Evolutionary conservation across 2,113 vertebrate genomes (phyloP).

Genomic region (Cyanoderma ruficeps): DNA sequence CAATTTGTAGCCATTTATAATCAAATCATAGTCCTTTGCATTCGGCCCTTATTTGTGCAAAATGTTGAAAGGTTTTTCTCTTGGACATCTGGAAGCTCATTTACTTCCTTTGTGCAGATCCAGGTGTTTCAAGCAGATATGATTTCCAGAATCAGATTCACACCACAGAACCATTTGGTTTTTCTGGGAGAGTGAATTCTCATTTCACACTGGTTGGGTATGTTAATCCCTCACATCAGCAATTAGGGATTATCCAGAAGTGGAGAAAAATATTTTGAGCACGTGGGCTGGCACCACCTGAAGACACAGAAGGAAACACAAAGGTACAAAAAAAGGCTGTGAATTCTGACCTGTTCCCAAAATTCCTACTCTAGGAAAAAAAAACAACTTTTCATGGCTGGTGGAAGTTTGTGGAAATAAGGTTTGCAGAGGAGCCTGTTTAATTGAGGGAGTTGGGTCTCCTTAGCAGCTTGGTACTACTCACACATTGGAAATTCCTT

Average conservation of each 20-base stretch:
- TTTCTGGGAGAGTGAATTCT: neutral
- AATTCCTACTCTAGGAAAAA: neutral
- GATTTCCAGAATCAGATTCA: neutral
- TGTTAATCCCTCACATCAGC: neutral
- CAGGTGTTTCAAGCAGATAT: neutral
- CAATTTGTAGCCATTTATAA: neutral
- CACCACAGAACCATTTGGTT: neutral
- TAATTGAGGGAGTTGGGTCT: neutral
- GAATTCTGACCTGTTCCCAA: neutral
- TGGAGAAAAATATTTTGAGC: neutral
- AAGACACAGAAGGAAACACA: neutral
- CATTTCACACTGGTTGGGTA: neutral
- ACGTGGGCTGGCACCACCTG: fast-evolving
- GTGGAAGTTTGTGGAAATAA: neutral
- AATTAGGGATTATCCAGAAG: neutral
- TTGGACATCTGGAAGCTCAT: neutral
- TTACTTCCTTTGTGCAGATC: neutral
- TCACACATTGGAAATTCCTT: neutral
- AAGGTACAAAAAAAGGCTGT: neutral
- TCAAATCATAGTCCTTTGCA: neutral
- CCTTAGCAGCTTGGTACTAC: neutral
- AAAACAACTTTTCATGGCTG: neutral
- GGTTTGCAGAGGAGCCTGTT: neutral
- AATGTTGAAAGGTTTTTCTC: neutral
- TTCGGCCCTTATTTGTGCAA: neutral